phyloP scores from a whole-genome alignment of 37 sponge, comb jelly and placozoan species.

The Mnemiopsis leidyi region DNA sequence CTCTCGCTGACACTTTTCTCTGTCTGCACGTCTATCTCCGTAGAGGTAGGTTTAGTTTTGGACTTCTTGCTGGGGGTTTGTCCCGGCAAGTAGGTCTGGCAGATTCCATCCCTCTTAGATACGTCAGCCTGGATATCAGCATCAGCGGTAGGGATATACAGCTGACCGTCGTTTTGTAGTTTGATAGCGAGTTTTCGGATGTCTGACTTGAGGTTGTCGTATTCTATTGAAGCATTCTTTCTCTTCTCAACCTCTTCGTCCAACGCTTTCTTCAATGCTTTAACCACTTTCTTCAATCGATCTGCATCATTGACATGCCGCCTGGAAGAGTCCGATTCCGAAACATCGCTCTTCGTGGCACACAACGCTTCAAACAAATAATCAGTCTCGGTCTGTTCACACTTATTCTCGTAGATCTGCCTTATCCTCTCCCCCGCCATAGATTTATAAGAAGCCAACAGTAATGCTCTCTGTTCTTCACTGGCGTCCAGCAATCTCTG shows the following conservation, averaged over 20 bases:
- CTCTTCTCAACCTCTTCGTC: constrained; percentile 50
- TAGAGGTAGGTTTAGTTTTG: background rate
- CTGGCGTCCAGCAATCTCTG: background rate
- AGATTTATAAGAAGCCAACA: constrained; percentile 43
- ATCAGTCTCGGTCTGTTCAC: constrained; percentile 49
- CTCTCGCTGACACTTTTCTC: background rate
- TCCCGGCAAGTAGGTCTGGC: constrained; percentile 45
- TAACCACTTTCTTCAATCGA: constrained; percentile 53
- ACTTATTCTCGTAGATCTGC: constrained; percentile 46
- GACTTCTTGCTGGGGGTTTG: constrained; percentile 52
- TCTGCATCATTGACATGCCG: constrained; percentile 21
- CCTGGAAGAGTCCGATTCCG: background rate
- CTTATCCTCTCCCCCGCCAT: constrained; percentile 23
- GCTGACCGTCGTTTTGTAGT: constrained; percentile 36
- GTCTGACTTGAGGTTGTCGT: constrained; percentile 28
- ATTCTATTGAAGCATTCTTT: constrained; percentile 44
- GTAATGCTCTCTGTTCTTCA: background rate
- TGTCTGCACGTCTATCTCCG: constrained; percentile 17
- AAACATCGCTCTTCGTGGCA: background rate
- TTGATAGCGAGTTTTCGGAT: constrained; percentile 36
- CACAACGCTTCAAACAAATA: background rate
- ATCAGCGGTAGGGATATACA: constrained; percentile 40
- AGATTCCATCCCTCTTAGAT: constrained; percentile 48
- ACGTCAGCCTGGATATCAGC: constrained; percentile 61
- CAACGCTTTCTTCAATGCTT: constrained; percentile 7